Evolutionary conservation across 1,140 invertebrate genomes (phyloP).

Genomic region (Nephotettix cincticeps): DNA sequence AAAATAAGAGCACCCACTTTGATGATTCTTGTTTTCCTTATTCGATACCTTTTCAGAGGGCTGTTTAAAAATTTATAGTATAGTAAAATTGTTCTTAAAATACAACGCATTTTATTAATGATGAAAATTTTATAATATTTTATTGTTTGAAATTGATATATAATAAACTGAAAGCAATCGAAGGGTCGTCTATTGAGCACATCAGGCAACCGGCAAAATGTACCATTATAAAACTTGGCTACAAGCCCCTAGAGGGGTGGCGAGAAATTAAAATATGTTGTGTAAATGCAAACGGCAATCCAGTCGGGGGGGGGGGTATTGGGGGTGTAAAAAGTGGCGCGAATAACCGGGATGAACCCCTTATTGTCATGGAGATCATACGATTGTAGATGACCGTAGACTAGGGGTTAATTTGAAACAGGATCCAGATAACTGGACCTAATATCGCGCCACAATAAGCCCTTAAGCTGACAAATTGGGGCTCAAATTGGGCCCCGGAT

Average conservation of each 20-base stretch:
- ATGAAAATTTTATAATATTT: background rate
- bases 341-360: background rate
- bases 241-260: background rate
- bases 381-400: background rate
- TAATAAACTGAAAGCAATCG: background rate
- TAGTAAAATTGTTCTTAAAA: background rate
- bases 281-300: background rate
- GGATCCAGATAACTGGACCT: constrained; percentile 26
- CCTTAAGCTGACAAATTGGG: constrained; percentile 17
- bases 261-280: background rate
- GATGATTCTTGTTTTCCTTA: too few species aligned
- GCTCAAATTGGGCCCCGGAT: constrained; percentile 24
- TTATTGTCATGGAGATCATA: constrained; percentile 10
- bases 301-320: background rate
- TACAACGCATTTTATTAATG: background rate
- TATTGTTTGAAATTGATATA: background rate
- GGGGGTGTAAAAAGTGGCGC: background rate
- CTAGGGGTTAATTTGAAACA: constrained; percentile 25
- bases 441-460: constrained; percentile 19
- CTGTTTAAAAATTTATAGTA: too few species aligned
- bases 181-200: background rate
- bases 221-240: background rate
- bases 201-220: background rate
- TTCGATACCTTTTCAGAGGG: too few species aligned
- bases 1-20: too few species aligned